Conservation (phyloP, 1,140 invertebrate genomes). For the Epicauta chinensis region DNA sequence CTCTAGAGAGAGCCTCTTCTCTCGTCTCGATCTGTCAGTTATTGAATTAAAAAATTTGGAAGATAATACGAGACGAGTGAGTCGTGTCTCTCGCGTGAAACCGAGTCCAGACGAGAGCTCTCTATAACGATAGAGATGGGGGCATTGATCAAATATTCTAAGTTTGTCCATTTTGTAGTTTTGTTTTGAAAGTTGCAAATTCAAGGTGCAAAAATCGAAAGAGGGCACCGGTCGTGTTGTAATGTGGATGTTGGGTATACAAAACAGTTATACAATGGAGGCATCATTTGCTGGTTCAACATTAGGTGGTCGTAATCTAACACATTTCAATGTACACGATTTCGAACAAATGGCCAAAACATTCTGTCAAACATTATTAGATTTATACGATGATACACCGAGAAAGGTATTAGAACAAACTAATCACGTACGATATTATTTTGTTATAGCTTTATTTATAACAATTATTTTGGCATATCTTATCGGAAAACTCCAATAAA, state of each 20-base stretch:
- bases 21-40: no score
- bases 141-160: no score
- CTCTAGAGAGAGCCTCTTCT: no score
- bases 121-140: no score
- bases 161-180: slow-evolving; percentile 80
- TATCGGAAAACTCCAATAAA: background rate
- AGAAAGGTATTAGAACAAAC: slow-evolving; percentile 56
- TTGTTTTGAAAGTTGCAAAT: slow-evolving; percentile 89
- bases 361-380: slow-evolving; percentile 87
- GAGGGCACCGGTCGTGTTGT: slow-evolving; percentile 90
- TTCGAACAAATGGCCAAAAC: slow-evolving; percentile 77
- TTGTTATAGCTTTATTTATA: no score
- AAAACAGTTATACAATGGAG: slow-evolving; percentile 92
- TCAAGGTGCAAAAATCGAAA: slow-evolving; percentile 85
- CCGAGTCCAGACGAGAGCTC: no score
- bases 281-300: slow-evolving; percentile 87
- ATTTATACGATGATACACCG: slow-evolving; percentile 84
- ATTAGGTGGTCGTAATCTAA: slow-evolving; percentile 68
- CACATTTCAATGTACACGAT: slow-evolving; percentile 79
- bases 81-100: no score
- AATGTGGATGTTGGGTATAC: slow-evolving; percentile 89
- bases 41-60: no score
- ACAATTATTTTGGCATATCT: slow-evolving; percentile 5
- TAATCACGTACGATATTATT: no score
- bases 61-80: no score